These are phyloP conservation scores for Lerema accius DNA, from an alignment of 1,140 invertebrate genomes.

Conservation along the genomic window DNA sequence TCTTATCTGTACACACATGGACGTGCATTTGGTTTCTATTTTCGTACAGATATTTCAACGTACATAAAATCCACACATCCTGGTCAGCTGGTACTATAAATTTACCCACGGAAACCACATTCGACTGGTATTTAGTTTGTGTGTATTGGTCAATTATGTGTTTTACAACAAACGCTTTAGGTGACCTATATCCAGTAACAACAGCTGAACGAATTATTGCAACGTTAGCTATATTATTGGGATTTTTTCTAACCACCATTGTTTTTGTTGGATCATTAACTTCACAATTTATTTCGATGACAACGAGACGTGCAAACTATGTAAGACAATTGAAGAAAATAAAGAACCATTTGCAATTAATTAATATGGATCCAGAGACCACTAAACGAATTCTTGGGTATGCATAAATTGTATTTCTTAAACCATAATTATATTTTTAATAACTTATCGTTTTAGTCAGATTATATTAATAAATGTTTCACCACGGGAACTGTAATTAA, in stretches of 20 bases:
- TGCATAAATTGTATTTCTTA: slow-evolving; percentile 11
- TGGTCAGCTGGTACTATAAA: slow-evolving; percentile 64
- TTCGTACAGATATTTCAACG: slow-evolving; percentile 63
- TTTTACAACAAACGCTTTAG: slow-evolving; percentile 72
- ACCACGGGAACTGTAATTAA: no score
- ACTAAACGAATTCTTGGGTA: slow-evolving; percentile 73
- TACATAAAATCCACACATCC: slow-evolving; percentile 59
- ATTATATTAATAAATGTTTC: no score
- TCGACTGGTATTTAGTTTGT: slow-evolving; percentile 75
- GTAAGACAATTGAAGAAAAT: slow-evolving; percentile 70
- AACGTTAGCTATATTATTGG: slow-evolving; percentile 63
- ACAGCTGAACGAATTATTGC: slow-evolving; percentile 65
- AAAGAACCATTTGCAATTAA: slow-evolving; percentile 63
- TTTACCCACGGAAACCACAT: slow-evolving; percentile 64
- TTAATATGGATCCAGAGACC: slow-evolving; percentile 68
- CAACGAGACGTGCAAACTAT: slow-evolving; percentile 68
- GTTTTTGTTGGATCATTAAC: slow-evolving; percentile 75
- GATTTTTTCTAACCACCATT: slow-evolving; percentile 71
- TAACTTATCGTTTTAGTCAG: no score
- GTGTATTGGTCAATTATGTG: slow-evolving; percentile 72
- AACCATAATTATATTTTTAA: not conserved
- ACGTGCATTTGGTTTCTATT: slow-evolving; percentile 72
- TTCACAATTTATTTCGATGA: slow-evolving; percentile 75
- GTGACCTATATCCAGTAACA: slow-evolving; percentile 73
- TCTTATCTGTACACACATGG: slow-evolving; percentile 71